phyloP scores from a whole-genome alignment of 2,888 invertebrate genomes.

The Leucophora obtusa region DNA sequence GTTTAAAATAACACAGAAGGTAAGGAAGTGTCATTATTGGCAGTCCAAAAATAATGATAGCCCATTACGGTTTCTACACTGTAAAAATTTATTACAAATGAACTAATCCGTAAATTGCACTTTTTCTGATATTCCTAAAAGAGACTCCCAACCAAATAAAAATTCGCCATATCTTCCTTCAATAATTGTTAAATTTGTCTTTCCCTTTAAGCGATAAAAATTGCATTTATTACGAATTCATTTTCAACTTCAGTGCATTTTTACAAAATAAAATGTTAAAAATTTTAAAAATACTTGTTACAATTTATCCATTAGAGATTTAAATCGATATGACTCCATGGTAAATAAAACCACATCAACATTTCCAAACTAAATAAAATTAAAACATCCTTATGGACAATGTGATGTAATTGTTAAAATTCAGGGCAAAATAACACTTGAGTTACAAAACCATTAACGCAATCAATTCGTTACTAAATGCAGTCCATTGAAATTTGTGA shows the following conservation, averaged over 20 bases:
- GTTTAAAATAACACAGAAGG: too few relatives aligned
- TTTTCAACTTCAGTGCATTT: constrained; percentile 47
- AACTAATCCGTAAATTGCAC: too few relatives aligned
- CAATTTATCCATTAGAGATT: constrained; percentile 29
- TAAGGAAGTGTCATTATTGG: too few relatives aligned
- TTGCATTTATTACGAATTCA: constrained; percentile 27
- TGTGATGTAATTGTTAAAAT: constrained; percentile 62
- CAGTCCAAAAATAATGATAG: too few relatives aligned
- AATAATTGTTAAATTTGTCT: too few relatives aligned
- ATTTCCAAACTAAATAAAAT: constrained; percentile 41
- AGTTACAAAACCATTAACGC: constrained; percentile 31
- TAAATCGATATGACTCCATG: constrained; percentile 48
- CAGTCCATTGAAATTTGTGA: constrained; percentile 44
- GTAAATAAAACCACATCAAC: constrained; percentile 25
- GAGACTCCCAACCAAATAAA: too few relatives aligned
- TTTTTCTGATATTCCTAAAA: too few relatives aligned
- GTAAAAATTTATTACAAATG: too few relatives aligned
- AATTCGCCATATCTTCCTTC: too few relatives aligned
- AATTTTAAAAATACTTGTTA: constrained; percentile 36
- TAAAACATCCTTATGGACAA: constrained; percentile 57
- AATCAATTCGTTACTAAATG: constrained; percentile 12
- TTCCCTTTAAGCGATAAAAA: constrained; percentile 19
- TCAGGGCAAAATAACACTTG: constrained; percentile 60
- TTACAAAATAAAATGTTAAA: constrained; percentile 30
- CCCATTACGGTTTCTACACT: too few relatives aligned